Evolutionary conservation across 2,888 invertebrate species (phyloP).

Genomic region (Chymomyza caudatula): DNA sequence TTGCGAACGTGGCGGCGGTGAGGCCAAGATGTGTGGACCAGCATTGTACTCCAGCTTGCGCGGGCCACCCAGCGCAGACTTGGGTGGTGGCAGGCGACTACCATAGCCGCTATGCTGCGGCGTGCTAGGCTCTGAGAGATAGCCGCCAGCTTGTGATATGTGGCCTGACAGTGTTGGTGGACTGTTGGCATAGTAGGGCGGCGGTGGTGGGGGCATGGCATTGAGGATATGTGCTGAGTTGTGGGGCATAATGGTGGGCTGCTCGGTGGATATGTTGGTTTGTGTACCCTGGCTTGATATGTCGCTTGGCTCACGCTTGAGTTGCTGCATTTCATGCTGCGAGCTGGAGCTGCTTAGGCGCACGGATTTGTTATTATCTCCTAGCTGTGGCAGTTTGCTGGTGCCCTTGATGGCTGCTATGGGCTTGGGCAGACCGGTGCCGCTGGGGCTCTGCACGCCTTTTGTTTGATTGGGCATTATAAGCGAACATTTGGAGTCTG

Average conservation of each 20-base stretch:
- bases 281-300: slow-evolving; percentile 63
- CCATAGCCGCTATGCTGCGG: slow-evolving; percentile 51
- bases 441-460: slow-evolving; percentile 64
- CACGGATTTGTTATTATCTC: slow-evolving; percentile 60
- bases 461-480: slow-evolving; percentile 48
- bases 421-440: slow-evolving; percentile 91
- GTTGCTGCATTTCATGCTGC: slow-evolving; percentile 47
- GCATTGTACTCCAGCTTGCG: slow-evolving; percentile 82
- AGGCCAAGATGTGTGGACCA: slow-evolving; percentile 77
- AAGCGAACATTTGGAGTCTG: slow-evolving; percentile 75
- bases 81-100: slow-evolving; percentile 67
- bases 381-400: slow-evolving; percentile 84
- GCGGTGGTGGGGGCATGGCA: slow-evolving; percentile 39
- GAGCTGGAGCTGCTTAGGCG: slow-evolving; percentile 43
- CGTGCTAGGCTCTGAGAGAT: slow-evolving; percentile 62
- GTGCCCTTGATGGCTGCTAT: slow-evolving; percentile 95
- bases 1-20: slow-evolving; percentile 61
- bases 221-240: slow-evolving; percentile 63
- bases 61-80: slow-evolving; percentile 74
- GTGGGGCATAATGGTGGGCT: slow-evolving; percentile 27
- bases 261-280: slow-evolving; percentile 58
- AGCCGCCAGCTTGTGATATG: slow-evolving; percentile 41
- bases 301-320: slow-evolving; percentile 80
- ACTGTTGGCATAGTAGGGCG: slow-evolving; percentile 62
- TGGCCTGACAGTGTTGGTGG: slow-evolving; percentile 17